Percentiles rank a stretch among this genome's conserved stretches.
phyloP scores from a whole-genome alignment of 2,113 vertebrate genomes.

The Steatornis caripensis region DNA sequence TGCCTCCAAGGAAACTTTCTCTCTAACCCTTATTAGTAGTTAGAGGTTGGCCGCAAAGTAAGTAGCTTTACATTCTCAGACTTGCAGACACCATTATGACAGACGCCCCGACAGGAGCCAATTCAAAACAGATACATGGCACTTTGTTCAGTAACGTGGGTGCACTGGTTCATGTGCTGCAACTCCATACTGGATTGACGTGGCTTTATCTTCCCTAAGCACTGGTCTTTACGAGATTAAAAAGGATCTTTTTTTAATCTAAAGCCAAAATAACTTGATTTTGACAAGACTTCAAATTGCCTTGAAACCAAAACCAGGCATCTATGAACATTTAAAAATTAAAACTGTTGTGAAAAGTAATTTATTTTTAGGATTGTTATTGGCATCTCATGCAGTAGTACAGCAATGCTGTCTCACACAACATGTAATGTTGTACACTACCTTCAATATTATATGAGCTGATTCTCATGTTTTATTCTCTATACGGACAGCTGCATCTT shows the following conservation, averaged over 20 bases:
- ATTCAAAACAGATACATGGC: not conserved
- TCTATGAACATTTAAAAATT: not conserved
- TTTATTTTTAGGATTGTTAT: not conserved
- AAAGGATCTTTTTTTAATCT: not conserved
- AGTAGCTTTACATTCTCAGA: slow-evolving; percentile 62
- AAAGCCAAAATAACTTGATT: slow-evolving; percentile 19
- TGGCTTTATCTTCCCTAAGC: slow-evolving; percentile 19
- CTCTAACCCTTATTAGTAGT: slow-evolving; percentile 49
- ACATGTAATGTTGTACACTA: not conserved
- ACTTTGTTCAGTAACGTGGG: not conserved
- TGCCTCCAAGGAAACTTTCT: slow-evolving; percentile 38
- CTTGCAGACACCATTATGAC: slow-evolving; percentile 52
- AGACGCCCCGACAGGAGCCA: not conserved
- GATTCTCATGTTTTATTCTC: not conserved
- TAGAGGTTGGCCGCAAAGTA: slow-evolving; percentile 53
- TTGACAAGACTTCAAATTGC: not conserved
- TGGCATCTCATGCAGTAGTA: not conserved
- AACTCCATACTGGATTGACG: not conserved
- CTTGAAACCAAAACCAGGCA: slow-evolving; percentile 10
- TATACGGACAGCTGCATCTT: not conserved
- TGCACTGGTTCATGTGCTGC: not conserved
- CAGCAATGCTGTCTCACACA: not conserved
- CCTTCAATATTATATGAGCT: not conserved
- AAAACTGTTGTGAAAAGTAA: not conserved
- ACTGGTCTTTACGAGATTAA: not conserved